Evolutionary conservation across 2,113 vertebrate species (phyloP), one percentile per base, ranked within the genome.

Genomic region (Paramisgurnus dabryanus): DNA sequence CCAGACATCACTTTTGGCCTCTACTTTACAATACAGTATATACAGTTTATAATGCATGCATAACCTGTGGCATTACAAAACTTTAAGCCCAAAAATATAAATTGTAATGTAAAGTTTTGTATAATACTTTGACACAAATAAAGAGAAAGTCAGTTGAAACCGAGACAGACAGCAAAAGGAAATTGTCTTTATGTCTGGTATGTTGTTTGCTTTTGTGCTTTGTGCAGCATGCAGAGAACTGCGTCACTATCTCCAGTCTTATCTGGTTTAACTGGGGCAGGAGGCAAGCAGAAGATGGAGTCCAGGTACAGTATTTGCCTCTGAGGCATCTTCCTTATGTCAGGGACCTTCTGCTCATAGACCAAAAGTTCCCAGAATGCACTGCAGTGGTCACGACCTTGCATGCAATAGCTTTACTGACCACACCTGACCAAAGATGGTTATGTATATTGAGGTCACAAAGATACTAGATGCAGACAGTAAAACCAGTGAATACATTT

Each of bases 171-270:
- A 73, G 45, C 60, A 74, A 77, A 84, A 67, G 85, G 84, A 86
- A 79, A 78, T 79, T 84, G 79, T 88, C 79, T 81, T 87, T 79
- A 79, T 80, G 79, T 88, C 64, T 83, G 73, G 80, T 80, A 85
- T 80, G 87, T 84, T 91, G 90, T 93, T 92, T 92, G 88, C 87
- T 89, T 93, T 93, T 88, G 86, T 85, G 78, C 83, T 39, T 12
- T 60, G 78, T 86, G 82, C 80, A 85, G 81, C 87, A 83, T 82
- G 85, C 78, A 82, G 86, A 89, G 86, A 50, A 76, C 87, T 85
- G 47, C 87, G 83, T 45, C 78, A 2, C 15, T 90, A 93, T 93
- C 92, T 91, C 55, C 72, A 66, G 82, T 90, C 83, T 84, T 86
- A 93, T 93, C 91, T 90, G 85, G 85, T 86, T 77, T 60, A 85